phyloP scores from a whole-genome alignment of 2,797 vertebrate species.

The Alcedo atthis region DNA sequence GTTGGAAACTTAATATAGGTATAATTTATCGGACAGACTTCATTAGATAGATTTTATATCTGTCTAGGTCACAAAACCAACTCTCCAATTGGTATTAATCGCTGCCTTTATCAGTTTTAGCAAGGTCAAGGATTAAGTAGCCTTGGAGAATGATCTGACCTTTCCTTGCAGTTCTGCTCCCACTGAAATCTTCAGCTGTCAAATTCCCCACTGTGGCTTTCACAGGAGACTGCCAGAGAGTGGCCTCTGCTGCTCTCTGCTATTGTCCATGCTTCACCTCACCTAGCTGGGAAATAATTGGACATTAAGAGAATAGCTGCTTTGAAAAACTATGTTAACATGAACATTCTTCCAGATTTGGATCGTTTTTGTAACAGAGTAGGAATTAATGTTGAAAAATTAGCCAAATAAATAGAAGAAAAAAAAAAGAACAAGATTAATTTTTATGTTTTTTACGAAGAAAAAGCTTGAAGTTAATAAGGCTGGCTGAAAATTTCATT shows the following conservation, averaged over 20 bases:
- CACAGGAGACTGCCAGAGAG: background rate
- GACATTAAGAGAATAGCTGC: background rate
- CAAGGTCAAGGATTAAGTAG: slow-evolving; percentile 2
- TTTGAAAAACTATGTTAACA: background rate
- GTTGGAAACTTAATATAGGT: background rate
- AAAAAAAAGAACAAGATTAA: background rate
- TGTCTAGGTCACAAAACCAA: background rate
- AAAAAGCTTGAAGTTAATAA: background rate
- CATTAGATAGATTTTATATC: background rate
- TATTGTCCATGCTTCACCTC: background rate
- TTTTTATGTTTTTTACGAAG: background rate
- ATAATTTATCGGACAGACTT: background rate
- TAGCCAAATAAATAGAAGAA: background rate
- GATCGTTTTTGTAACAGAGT: background rate
- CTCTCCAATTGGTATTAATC: background rate
- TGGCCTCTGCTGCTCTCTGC: background rate
- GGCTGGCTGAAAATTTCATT: background rate
- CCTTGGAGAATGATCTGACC: background rate
- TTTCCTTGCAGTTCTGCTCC: background rate
- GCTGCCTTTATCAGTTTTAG: background rate
- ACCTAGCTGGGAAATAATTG: background rate
- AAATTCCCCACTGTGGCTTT: background rate
- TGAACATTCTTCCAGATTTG: background rate
- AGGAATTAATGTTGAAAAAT: background rate
- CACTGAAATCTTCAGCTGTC: background rate